Percentiles rank a stretch among this genome's conserved stretches.
phyloP scores from a whole-genome alignment of 1,140 invertebrate species.

The Brachionus rotundiformis region DNA sequence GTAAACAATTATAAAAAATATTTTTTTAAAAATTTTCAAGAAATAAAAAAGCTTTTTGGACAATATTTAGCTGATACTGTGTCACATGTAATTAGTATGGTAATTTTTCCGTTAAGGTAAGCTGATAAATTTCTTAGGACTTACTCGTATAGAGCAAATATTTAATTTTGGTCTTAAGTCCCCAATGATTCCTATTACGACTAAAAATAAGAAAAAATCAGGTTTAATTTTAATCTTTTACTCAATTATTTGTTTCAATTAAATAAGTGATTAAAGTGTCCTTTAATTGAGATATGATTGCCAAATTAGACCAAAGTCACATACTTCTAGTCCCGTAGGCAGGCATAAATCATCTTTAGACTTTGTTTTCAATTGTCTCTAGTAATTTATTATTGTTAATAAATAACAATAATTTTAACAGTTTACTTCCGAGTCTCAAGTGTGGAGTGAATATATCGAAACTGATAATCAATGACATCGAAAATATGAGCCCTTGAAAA shows the following conservation, averaged over 20 bases:
- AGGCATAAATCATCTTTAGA: neutral
- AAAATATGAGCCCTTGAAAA: slow-evolving; percentile 33
- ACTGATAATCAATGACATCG: slow-evolving; percentile 26
- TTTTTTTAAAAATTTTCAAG: neutral
- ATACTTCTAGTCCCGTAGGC: neutral
- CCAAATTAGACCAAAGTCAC: slow-evolving; percentile 20
- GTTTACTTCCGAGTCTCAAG: slow-evolving; percentile 29
- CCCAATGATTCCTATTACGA: neutral
- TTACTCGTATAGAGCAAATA: slow-evolving; percentile 10
- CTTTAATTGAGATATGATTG: slow-evolving; percentile 22
- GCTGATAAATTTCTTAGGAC: neutral
- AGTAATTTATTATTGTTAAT: too few species aligned
- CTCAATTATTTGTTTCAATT: slow-evolving; percentile 21
- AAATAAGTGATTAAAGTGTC: slow-evolving; percentile 44
- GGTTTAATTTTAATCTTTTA: slow-evolving; percentile 35
- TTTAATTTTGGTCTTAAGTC: slow-evolving; percentile 1
- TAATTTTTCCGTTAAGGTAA: slow-evolving; percentile 36
- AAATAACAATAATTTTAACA: slow-evolving; percentile 5
- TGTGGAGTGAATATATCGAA: neutral
- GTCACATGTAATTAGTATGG: slow-evolving; percentile 9
- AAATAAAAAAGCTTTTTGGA: neutral
- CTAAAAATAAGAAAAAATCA: slow-evolving; percentile 8
- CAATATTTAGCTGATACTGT: neutral
- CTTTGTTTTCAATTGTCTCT: neutral
- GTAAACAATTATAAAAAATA: neutral